phyloP scores from a whole-genome alignment of 2,797 vertebrate genomes.

The Crypturellus tataupa region DNA sequence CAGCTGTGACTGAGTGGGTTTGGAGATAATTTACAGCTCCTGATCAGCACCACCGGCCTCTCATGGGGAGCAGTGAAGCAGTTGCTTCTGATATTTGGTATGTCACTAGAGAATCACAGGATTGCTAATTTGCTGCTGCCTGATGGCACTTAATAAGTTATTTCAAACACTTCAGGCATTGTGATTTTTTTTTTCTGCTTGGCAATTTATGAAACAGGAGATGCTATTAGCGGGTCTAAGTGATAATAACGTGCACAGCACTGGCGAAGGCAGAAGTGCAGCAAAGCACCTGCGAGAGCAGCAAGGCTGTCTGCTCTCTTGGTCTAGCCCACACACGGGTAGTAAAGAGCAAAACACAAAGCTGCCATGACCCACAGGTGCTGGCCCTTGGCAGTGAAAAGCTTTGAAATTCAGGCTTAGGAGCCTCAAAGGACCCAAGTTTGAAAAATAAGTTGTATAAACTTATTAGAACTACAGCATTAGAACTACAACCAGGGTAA shows the following conservation, averaged over 20 bases:
- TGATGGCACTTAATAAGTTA: not conserved
- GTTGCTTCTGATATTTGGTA: not conserved
- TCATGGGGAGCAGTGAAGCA: not conserved
- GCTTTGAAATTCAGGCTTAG: not conserved
- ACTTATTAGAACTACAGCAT: no score
- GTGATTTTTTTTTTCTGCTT: not conserved
- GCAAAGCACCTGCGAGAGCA: not conserved
- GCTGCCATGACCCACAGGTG: not conserved
- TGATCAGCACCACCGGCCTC: not conserved
- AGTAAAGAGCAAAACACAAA: not conserved
- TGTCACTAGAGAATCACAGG: not conserved
- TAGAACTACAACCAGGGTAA: not conserved
- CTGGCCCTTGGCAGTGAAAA: not conserved
- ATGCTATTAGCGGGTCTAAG: not conserved
- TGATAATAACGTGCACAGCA: not conserved
- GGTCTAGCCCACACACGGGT: fast-evolving
- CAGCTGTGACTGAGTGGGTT: not conserved
- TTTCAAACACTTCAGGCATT: not conserved
- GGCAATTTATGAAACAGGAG: not conserved
- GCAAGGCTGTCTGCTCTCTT: not conserved
- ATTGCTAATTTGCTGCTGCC: slow-evolving; percentile 1
- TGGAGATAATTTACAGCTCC: not conserved
- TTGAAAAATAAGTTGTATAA: not conserved
- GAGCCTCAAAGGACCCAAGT: not conserved
- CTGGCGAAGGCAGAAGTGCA: not conserved